These are phyloP conservation scores for Naso thynnoides DNA, from an alignment of 2,797 vertebrate species.

Conservation along the genomic window DNA sequence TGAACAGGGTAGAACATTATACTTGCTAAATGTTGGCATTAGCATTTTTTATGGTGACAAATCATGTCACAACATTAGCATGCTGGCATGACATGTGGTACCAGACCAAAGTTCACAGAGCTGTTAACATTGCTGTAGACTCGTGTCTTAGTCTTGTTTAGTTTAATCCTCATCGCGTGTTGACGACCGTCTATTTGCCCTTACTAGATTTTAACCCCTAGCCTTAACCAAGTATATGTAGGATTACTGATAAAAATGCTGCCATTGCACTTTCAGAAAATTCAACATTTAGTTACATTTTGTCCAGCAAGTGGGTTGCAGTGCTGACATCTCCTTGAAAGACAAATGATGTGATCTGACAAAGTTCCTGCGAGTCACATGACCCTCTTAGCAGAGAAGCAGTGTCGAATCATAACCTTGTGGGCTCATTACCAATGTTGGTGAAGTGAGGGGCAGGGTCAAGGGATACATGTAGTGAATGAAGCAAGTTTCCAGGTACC, in stretches of 20 bases:
- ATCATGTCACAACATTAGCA: too few species aligned
- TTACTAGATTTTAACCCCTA: too few species aligned
- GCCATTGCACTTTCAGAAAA: not conserved
- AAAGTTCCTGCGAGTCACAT: not conserved
- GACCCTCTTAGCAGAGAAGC: slow-evolving; percentile 8
- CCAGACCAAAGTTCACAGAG: too few species aligned
- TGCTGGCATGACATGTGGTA: too few species aligned
- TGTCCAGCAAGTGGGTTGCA: not conserved
- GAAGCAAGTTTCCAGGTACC: not conserved
- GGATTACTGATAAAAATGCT: not conserved
- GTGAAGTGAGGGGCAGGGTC: not conserved
- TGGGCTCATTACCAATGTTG: slow-evolving; percentile 15
- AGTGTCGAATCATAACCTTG: slow-evolving; percentile 3
- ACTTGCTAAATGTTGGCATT: not conserved
- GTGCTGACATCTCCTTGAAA: not conserved
- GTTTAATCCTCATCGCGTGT: not conserved
- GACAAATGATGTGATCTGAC: slow-evolving; percentile 17
- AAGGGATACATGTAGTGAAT: not conserved
- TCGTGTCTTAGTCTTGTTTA: not conserved
- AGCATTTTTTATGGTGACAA: too few species aligned
- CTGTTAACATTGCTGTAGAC: not conserved
- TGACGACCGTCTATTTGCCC: not conserved
- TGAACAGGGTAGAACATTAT: not conserved
- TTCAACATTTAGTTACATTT: not conserved
- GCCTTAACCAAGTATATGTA: not conserved